Evolutionary conservation across 2,797 vertebrate genomes (phyloP).

Genomic region (Paratrypauchen microcephalus): DNA sequence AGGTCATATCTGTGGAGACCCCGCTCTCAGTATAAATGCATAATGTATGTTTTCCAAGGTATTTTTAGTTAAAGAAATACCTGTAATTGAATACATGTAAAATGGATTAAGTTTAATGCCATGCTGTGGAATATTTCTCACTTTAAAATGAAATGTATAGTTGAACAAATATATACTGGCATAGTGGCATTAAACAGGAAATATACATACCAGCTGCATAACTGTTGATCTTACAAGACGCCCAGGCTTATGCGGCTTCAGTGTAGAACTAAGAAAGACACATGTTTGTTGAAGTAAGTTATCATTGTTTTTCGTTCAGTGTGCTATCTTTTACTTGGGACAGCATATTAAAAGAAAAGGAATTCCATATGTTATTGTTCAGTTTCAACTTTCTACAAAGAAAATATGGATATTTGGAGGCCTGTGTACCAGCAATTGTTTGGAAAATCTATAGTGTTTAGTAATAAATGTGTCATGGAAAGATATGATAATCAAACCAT

Average conservation of each 20-base stretch:
- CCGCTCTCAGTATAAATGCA: not conserved
- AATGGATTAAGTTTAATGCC: not conserved
- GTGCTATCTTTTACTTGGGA: not conserved
- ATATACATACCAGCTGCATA: not conserved
- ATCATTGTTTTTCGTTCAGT: too few relatives aligned
- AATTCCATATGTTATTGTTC: not conserved
- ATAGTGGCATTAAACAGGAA: not conserved
- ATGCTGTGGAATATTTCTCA: not conserved
- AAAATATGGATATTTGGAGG: not conserved
- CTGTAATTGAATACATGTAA: not conserved
- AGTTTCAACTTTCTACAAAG: not conserved
- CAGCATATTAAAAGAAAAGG: not conserved
- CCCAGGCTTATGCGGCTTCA: not conserved
- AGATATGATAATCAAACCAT: slow-evolving; percentile 27
- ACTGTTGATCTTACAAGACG: not conserved
- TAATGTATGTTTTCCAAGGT: not conserved
- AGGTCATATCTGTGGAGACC: not conserved
- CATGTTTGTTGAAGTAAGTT: not conserved
- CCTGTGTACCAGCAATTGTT: not conserved
- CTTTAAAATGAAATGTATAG: not conserved
- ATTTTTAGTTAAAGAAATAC: not conserved
- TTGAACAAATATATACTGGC: slow-evolving; percentile 1
- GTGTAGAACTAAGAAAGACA: not conserved
- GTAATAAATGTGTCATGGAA: slow-evolving; percentile 20
- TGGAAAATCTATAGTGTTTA: slow-evolving; percentile 8